phyloP scores from a whole-genome alignment of 2,888 invertebrate species.

The Drosophila kuntzei region DNA sequence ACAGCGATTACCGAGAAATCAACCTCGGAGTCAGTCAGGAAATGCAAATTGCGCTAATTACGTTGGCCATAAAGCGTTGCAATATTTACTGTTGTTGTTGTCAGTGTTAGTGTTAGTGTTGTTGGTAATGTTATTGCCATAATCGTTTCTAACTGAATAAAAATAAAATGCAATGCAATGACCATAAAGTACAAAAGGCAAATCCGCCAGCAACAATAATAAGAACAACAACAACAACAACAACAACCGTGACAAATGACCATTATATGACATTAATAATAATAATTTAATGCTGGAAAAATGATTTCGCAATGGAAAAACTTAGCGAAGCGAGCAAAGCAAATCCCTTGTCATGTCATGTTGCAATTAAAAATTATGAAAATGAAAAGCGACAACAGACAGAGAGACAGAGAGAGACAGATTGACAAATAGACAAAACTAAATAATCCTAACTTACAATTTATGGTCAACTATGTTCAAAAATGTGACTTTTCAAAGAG shows the following conservation, averaged over 20 bases:
- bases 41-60: conserved; percentile 81
- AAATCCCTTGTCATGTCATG: conserved; percentile 79
- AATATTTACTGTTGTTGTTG: conserved; percentile 47
- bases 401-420: background rate
- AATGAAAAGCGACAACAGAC: conserved; percentile 50
- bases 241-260: conserved; percentile 70
- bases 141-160: conserved; percentile 76
- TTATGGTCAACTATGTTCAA: conserved; percentile 38
- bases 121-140: conserved; percentile 59
- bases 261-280: conserved; percentile 79
- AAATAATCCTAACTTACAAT: conserved; percentile 30
- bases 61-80: conserved; percentile 67
- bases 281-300: conserved; percentile 73
- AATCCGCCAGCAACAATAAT: conserved; percentile 42
- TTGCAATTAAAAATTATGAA: conserved; percentile 67
- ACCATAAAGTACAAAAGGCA: conserved; percentile 64
- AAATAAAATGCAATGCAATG: conserved; percentile 69
- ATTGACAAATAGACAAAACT: background rate
- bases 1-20: conserved; percentile 58
- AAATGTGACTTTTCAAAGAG: conserved; percentile 1
- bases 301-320: conserved; percentile 69
- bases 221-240: conserved; percentile 46
- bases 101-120: conserved; percentile 23
- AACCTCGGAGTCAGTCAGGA: conserved; percentile 72
- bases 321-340: conserved; percentile 56